phyloP scores from a whole-genome alignment of 2,113 vertebrate genomes.

The Tragelaphus scriptus region DNA sequence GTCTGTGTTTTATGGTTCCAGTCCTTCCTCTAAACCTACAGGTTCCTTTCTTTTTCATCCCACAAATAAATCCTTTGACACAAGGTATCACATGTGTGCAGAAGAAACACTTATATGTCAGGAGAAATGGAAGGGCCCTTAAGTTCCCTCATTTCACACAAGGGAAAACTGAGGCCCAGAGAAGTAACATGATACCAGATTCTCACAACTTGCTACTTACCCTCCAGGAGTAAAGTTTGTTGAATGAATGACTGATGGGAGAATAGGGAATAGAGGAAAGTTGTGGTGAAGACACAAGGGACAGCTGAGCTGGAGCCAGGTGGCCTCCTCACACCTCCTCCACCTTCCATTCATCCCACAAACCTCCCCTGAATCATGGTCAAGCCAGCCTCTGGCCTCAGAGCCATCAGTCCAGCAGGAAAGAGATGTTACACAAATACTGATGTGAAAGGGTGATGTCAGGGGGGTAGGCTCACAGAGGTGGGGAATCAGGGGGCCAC shows the following conservation, averaged over 20 bases:
- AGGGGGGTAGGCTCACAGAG: neutral
- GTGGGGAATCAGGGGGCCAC: neutral
- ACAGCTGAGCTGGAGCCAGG: neutral
- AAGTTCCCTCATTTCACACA: neutral
- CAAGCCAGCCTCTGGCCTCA: neutral
- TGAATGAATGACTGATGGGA: neutral
- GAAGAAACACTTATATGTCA: neutral
- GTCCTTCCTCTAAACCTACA: neutral
- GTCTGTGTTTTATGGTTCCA: neutral
- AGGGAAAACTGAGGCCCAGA: neutral
- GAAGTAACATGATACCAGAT: neutral
- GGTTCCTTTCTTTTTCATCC: neutral
- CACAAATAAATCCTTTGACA: conserved; percentile 37
- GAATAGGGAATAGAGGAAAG: too few species aligned
- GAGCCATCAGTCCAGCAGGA: neutral
- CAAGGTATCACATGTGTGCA: rapidly evolving
- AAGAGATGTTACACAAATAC: neutral
- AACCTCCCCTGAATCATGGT: neutral
- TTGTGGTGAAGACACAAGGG: too few species aligned
- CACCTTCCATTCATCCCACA: neutral
- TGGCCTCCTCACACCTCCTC: neutral
- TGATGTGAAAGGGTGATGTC: neutral
- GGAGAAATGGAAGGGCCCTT: neutral
- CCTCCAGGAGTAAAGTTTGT: neutral
- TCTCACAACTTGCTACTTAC: neutral